These are phyloP conservation scores for Trematocara stigmaticum DNA, from an alignment of 2,113 vertebrate species.

Conservation along the genomic window DNA sequence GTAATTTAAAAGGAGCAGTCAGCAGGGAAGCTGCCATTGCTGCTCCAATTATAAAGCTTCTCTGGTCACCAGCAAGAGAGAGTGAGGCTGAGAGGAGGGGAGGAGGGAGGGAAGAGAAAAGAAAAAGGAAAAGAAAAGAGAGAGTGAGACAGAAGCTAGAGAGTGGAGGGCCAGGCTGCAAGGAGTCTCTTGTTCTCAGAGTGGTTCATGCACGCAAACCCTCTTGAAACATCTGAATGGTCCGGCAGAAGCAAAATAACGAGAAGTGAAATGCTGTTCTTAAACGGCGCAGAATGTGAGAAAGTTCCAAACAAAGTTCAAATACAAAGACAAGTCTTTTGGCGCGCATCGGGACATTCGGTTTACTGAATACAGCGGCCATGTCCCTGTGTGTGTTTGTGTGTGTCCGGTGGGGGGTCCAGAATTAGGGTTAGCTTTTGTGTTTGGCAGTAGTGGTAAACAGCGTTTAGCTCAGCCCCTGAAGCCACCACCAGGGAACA, in stretches of 20 bases:
- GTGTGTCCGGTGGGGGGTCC: neutral
- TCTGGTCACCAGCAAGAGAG: slow-evolving; percentile 55
- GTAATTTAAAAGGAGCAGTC: slow-evolving; percentile 73
- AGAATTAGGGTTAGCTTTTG: slow-evolving; percentile 16
- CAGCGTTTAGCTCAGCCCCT: slow-evolving; percentile 57
- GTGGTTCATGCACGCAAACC: neutral
- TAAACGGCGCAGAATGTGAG: neutral
- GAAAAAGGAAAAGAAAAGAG: neutral
- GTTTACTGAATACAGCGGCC: neutral
- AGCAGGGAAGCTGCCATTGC: slow-evolving; percentile 76
- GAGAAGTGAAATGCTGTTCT: neutral
- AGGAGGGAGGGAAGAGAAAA: neutral
- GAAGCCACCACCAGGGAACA: slow-evolving; percentile 53
- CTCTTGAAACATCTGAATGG: slow-evolving; percentile 33
- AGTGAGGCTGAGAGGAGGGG: neutral
- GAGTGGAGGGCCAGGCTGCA: slow-evolving; percentile 28
- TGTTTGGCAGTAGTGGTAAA: slow-evolving; percentile 54
- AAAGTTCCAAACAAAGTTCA: neutral
- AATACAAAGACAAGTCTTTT: neutral
- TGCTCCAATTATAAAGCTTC: slow-evolving; percentile 83
- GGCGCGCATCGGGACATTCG: neutral
- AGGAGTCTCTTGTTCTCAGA: slow-evolving; percentile 39
- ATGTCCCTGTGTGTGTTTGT: neutral
- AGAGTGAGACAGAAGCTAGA: slow-evolving; percentile 1
- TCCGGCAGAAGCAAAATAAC: slow-evolving; percentile 4